These are phyloP conservation scores for Nerophis ophidion DNA, from an alignment of 2,113 vertebrate genomes.

Conservation along the genomic window DNA sequence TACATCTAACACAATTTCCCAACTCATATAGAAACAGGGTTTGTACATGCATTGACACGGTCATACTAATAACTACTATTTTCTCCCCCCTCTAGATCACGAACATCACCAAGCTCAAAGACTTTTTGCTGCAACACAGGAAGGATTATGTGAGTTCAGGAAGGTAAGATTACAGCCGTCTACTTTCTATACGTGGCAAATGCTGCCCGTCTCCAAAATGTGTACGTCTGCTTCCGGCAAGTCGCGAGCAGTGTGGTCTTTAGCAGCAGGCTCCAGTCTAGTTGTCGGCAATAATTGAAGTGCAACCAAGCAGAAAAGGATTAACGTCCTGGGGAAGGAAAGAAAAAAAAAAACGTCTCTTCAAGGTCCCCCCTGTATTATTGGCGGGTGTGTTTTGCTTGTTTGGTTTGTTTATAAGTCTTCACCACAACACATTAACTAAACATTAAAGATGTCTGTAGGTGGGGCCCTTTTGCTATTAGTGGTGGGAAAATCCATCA, in stretches of 20 bases:
- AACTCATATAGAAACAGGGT: too few species aligned
- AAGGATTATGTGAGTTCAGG: conserved; percentile 94
- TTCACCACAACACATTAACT: conserved; percentile 27
- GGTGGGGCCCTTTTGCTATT: conserved; percentile 15
- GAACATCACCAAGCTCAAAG: conserved; percentile 94
- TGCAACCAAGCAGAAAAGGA: conserved; percentile 62
- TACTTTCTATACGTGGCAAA: conserved; percentile 8
- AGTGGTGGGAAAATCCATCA: conserved; percentile 39
- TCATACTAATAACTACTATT: conserved; percentile 21
- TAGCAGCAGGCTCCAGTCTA: conserved; percentile 55
- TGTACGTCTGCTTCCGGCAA: conserved; percentile 38
- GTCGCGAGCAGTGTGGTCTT: conserved; percentile 60
- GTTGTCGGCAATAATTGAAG: conserved; percentile 71
- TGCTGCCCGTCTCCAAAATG: neutral
- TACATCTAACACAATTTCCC: too few species aligned
- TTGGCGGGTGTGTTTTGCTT: conserved; percentile 32
- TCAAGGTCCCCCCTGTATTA: conserved; percentile 41
- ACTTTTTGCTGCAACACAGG: conserved; percentile 93
- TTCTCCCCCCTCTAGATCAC: conserved; percentile 74
- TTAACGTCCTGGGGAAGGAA: conserved; percentile 45
- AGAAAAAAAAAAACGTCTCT: conserved; percentile 54
- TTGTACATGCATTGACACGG: conserved; percentile 14
- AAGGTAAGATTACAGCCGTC: conserved; percentile 70
- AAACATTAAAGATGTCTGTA: conserved; percentile 24
- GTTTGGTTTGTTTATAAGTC: conserved; percentile 43